Evolutionary conservation across 2,888 invertebrate species (phyloP).

Genomic region (Lissonota sp.): DNA sequence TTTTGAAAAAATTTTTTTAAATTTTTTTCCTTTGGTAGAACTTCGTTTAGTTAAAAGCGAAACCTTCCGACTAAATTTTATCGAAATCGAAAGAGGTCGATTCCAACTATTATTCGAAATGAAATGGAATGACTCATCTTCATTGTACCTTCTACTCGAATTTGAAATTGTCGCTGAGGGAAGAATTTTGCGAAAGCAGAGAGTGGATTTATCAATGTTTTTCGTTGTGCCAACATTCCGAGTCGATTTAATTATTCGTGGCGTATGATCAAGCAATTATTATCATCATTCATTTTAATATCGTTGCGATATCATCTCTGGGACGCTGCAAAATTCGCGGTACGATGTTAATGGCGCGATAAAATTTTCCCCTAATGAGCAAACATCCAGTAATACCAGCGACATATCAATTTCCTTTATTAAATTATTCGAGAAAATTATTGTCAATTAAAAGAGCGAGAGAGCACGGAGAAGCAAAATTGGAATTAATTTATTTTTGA

Average conservation of each 20-base stretch:
- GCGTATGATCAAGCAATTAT: conserved; percentile 39
- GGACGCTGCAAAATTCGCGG: neutral
- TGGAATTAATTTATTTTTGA: conserved; percentile 1
- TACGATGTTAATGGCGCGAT: neutral
- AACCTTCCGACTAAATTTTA: no score
- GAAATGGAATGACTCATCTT: no score
- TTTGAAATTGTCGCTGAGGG: no score
- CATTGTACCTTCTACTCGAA: no score
- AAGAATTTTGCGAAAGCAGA: no score
- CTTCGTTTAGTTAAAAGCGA: no score
- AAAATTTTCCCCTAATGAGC: neutral
- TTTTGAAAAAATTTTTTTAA: no score
- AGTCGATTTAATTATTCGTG: conserved; percentile 6
- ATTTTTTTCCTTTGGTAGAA: no score
- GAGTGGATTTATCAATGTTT: neutral
- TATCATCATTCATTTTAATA: conserved; percentile 39
- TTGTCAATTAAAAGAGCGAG: conserved; percentile 9
- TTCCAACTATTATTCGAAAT: no score
- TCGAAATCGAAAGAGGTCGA: no score
- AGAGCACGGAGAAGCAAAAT: neutral
- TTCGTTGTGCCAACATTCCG: neutral
- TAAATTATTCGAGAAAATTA: neutral
- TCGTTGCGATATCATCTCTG: neutral
- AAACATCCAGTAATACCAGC: no score
- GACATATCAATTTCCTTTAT: neutral